These are phyloP conservation scores for Chrysemys picta DNA, from an alignment of 2,113 vertebrate species.

Conservation along the genomic window DNA sequence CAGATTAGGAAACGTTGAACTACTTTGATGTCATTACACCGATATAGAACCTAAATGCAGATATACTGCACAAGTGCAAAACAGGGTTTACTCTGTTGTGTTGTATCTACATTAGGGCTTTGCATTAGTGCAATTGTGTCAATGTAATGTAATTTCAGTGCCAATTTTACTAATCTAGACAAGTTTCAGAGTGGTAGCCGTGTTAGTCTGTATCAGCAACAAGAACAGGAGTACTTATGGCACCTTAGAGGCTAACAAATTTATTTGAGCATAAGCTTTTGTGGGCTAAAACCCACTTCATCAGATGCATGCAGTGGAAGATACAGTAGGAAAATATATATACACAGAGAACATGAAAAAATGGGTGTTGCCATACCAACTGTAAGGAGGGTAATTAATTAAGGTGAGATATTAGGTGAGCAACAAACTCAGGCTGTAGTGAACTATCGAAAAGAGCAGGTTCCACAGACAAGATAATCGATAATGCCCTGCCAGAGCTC, in stretches of 20 bases:
- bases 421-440: neutral
- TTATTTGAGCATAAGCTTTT: too few relatives aligned
- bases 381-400: too few relatives aligned
- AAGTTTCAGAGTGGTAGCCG: neutral
- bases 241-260: too few relatives aligned
- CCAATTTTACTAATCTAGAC: neutral
- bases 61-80: neutral
- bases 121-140: neutral
- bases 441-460: neutral
- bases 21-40: accelerated
- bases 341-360: too few relatives aligned
- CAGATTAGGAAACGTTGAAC: neutral
- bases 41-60: accelerated
- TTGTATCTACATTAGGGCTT: neutral
- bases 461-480: neutral
- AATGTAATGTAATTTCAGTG: neutral
- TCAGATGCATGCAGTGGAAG: too few relatives aligned
- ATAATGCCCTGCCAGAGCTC: neutral
- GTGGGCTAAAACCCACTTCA: too few relatives aligned
- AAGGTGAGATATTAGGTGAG: too few relatives aligned
- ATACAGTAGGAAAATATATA: too few relatives aligned
- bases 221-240: too few relatives aligned
- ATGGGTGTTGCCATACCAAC: too few relatives aligned
- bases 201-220: too few relatives aligned
- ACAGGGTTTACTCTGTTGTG: neutral